phyloP scores from a whole-genome alignment of 2,113 vertebrate species.

The Nothoprocta pentlandii region DNA sequence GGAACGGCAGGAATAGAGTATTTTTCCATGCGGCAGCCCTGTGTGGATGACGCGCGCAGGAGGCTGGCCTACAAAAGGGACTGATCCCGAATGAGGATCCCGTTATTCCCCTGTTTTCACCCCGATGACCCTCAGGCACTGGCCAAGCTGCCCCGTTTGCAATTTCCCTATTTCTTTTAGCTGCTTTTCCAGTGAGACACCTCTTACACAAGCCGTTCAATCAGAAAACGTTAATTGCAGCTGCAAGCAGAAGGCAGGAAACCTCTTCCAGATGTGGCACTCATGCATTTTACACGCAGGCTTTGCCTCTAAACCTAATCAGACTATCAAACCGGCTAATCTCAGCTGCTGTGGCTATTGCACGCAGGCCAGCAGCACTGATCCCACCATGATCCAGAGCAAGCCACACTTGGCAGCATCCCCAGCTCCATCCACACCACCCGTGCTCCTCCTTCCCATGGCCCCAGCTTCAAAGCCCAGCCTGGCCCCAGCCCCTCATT shows the following conservation, averaged over 20 bases:
- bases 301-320: background rate
- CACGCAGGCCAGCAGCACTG: background rate
- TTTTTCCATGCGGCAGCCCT: conserved; percentile 52
- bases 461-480: conserved; percentile 68
- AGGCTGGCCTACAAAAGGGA: background rate
- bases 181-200: background rate
- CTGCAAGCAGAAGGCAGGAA: background rate
- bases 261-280: background rate
- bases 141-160: accelerated
- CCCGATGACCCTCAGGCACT: background rate
- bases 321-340: background rate
- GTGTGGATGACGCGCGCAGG: background rate
- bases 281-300: background rate
- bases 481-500: conserved; percentile 46
- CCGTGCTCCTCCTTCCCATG: conserved; percentile 52
- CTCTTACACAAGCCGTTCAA: background rate
- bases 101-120: too few relatives aligned
- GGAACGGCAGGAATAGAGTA: background rate
- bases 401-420: background rate
- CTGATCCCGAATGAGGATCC: background rate
- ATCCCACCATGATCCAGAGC: background rate
- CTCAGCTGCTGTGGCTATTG: background rate
- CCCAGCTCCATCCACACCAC: conserved; percentile 24
- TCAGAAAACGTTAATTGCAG: background rate
- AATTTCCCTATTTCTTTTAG: background rate